Percentiles rank a stretch among this genome's conserved stretches.
phyloP scores from a whole-genome alignment of 1,140 invertebrate species.

The Sitobion miscanthi region DNA sequence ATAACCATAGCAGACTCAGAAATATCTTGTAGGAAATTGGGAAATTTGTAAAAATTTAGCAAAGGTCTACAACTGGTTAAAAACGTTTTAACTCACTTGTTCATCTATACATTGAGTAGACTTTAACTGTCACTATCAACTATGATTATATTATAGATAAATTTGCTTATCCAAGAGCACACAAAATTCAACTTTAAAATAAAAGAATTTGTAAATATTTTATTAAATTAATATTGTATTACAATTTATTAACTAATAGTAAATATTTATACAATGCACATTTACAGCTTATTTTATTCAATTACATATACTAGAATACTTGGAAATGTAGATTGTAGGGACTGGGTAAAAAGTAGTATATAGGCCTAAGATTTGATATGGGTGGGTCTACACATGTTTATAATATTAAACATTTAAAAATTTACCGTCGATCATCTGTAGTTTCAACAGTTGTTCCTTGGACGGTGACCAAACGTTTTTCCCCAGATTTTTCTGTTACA shows the following conservation, averaged over 20 bases:
- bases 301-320: too few relatives aligned
- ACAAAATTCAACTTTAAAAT: too few relatives aligned
- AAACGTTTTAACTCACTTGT: background rate
- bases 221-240: too few relatives aligned
- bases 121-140: background rate
- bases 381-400: background rate
- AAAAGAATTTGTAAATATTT: too few relatives aligned
- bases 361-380: background rate
- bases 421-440: slow-evolving; percentile 49
- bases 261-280: too few relatives aligned
- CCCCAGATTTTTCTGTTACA: slow-evolving; percentile 42
- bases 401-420: background rate
- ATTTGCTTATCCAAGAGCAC: too few relatives aligned
- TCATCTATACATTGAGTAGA: background rate
- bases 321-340: too few relatives aligned
- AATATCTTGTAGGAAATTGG: background rate
- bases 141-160: background rate
- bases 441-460: slow-evolving; percentile 44
- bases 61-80: background rate
- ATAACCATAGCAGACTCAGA: background rate
- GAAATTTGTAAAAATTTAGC: background rate
- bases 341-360: background rate
- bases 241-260: too few relatives aligned
- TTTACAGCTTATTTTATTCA: too few relatives aligned
- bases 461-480: slow-evolving; percentile 49